Percentiles rank a stretch among this genome's conserved stretches.
phyloP scores from a whole-genome alignment of 2,888 invertebrate genomes.

The Anodontia alba region DNA sequence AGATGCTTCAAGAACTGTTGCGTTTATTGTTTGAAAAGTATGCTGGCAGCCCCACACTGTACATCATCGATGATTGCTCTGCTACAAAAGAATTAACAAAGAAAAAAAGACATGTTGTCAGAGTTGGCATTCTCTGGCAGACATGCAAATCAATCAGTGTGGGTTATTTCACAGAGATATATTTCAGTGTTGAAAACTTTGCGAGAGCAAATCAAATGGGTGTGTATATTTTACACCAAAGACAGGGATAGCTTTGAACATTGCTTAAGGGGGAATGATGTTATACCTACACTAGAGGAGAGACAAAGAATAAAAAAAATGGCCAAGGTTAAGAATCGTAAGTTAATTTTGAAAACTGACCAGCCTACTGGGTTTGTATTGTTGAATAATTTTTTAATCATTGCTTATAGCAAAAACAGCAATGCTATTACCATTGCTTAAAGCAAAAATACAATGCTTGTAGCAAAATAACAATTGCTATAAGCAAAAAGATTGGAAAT shows the following conservation, averaged over 20 bases:
- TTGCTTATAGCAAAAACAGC: background rate
- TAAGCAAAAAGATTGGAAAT: too few species aligned
- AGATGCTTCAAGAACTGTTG: conserved; percentile 41
- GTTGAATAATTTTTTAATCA: conserved; percentile 33
- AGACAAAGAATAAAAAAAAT: conserved; percentile 37
- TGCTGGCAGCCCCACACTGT: conserved; percentile 47
- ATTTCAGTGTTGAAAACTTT: conserved; percentile 54
- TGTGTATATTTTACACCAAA: conserved; percentile 47
- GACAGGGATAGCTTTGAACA: background rate
- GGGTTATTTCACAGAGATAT: conserved; percentile 57
- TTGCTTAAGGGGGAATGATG: conserved; percentile 47
- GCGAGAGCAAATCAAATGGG: conserved; percentile 44
- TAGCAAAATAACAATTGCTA: too few species aligned
- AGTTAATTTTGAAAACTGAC: conserved; percentile 13
- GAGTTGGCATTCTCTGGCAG: conserved; percentile 51
- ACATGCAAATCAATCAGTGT: conserved; percentile 48
- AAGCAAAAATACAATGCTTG: too few species aligned
- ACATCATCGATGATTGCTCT: conserved; percentile 45
- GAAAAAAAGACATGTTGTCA: too few species aligned
- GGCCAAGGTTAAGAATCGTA: conserved; percentile 34
- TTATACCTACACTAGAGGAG: conserved; percentile 40
- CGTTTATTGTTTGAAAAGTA: conserved; percentile 36
- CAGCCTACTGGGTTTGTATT: conserved; percentile 38
- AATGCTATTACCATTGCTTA: too few species aligned
- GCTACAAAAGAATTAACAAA: too few species aligned